Base-by-base conservation (phyloP, 2,888 invertebrate genomes). In the Xestia sexstrigata region DNA sequence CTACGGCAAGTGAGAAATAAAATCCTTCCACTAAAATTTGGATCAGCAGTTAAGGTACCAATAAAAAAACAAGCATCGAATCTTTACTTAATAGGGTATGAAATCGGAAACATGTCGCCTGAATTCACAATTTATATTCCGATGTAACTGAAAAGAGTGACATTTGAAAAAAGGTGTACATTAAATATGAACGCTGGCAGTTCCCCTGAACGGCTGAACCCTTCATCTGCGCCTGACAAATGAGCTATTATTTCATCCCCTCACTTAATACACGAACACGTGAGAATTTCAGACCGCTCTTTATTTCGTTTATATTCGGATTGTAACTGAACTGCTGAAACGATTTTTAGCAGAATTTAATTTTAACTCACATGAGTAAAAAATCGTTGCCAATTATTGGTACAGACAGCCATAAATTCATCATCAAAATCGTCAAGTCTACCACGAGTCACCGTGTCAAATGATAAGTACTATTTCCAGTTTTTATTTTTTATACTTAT, bases 221-320 rank as follows among this genome's bases (percentile, higher is more conserved):
- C 77, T 77, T 73, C 77, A 72, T 58, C 77, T 79, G 88, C 76
- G 66, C 26, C 79, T 84, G 88, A 87, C 86, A 88, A 87, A 88
- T 84, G 84, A 88, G 86, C 76, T 82, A 87, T 84, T 86, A 84
- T 84, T 86, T 81, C 70, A 84, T 79, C 82, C 87, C 66, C 77
- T 78, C 79, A 79, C 74, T 82, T 78, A 78, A 83, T 77, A 78
- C 74, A 66, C 67, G 81, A 79, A 79, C 75, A 76, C 69, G 86
- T 78, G 82, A 74, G 70, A 71, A 75, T 74, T 79, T 68, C 74
- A 78, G 73, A 70, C 76, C 70, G 76, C 69, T 77, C 73, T 83
- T 82, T 80, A 71, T 79, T 85, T 74, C 42, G 80, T 85, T 78
- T 82, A 82, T 73, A 66, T 84, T 78, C 72, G 26, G 70, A 67